phyloP scores from a whole-genome alignment of 30 jellyfish, hydroid and myxozoan genomes.

The Aurelia sp. region DNA sequence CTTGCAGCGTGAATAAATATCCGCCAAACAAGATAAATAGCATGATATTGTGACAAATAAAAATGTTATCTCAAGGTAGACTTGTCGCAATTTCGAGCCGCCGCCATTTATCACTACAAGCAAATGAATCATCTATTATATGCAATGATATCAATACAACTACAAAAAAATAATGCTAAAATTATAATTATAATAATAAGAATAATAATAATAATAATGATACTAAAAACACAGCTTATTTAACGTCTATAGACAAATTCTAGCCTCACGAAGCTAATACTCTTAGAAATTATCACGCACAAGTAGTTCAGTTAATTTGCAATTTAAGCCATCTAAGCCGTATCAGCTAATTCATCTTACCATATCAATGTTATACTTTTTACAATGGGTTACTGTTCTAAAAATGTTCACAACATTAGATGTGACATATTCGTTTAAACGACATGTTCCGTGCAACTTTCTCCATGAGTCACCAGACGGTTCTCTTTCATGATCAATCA shows the following conservation, averaged over 20 bases:
- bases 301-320: neutral
- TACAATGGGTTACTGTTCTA: neutral
- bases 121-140: slow-evolving; percentile 30
- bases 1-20: slow-evolving; percentile 60
- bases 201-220: neutral
- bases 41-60: slow-evolving; percentile 50
- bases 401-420: too few species aligned
- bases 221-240: slow-evolving; percentile 58
- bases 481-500: too few species aligned
- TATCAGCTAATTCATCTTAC: slow-evolving; percentile 1
- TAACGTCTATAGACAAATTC: slow-evolving; percentile 72
- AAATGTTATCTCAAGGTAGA: slow-evolving; percentile 53
- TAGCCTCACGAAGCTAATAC: slow-evolving; percentile 34
- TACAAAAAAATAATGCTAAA: slow-evolving; percentile 40
- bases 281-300: slow-evolving; percentile 42
- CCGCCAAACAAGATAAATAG: slow-evolving; percentile 73
- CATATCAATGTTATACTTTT: neutral
- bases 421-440: too few species aligned
- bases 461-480: too few species aligned
- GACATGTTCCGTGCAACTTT: too few species aligned
- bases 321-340: slow-evolving; percentile 13
- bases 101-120: slow-evolving; percentile 37
- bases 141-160: slow-evolving; percentile 63
- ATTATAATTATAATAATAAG: neutral
- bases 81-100: slow-evolving; percentile 34